These are phyloP conservation scores for Ophion ellenae DNA, from an alignment of 2,888 invertebrate species.

Conservation along the genomic window DNA sequence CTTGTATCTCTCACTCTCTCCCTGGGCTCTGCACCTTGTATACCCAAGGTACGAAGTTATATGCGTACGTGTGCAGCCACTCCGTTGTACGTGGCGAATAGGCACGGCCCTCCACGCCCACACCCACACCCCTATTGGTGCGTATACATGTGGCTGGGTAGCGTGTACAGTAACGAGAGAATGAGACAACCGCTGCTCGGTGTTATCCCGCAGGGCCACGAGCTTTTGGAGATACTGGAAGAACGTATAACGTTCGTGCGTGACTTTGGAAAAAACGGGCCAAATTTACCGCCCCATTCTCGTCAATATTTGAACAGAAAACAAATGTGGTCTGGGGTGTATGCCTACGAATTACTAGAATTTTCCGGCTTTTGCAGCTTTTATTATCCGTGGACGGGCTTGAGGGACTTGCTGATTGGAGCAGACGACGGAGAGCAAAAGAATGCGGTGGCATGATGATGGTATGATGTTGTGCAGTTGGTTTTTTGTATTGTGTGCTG, in stretches of 20 bases:
- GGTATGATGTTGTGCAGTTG: too few species aligned
- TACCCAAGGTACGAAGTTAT: constrained; percentile 54
- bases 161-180: constrained; percentile 26
- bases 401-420: neutral
- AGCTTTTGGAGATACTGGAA: constrained; percentile 21
- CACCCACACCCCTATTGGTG: constrained; percentile 2
- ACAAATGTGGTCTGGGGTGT: neutral
- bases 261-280: constrained; percentile 3
- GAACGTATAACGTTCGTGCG: constrained; percentile 38
- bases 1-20: constrained; percentile 41
- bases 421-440: neutral
- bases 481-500: too few species aligned
- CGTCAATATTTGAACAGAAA: constrained; percentile 4
- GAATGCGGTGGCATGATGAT: too few species aligned
- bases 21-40: constrained; percentile 45
- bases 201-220: constrained; percentile 34
- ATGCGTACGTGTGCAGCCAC: constrained; percentile 57
- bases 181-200: constrained; percentile 31
- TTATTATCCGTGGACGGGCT: neutral
- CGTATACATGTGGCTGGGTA: neutral
- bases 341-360: neutral
- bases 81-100: constrained; percentile 45
- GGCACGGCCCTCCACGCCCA: constrained; percentile 29
- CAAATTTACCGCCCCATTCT: constrained; percentile 7
- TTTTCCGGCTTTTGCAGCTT: neutral